Conservation (phyloP, 2,113 vertebrate genomes). For the Tamias sibiricus region DNA sequence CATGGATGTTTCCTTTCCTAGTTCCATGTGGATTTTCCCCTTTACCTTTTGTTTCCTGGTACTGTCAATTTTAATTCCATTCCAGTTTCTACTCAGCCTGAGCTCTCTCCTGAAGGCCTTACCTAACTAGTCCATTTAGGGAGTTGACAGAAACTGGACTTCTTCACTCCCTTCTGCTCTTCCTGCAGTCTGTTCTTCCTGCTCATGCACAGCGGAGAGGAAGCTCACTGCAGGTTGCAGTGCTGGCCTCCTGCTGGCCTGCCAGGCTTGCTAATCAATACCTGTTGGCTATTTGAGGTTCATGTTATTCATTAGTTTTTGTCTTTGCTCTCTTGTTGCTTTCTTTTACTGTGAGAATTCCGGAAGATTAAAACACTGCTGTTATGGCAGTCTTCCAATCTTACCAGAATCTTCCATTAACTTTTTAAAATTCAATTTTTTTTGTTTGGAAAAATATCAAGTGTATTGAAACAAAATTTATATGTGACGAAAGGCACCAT, state of each 20-base stretch:
- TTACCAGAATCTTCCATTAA: not conserved
- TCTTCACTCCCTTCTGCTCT: not conserved
- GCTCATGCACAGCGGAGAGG: not conserved
- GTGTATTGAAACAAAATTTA: not conserved
- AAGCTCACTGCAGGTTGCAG: not conserved
- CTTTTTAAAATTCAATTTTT: not conserved
- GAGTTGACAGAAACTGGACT: not conserved
- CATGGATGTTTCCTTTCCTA: not conserved
- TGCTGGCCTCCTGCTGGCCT: not conserved
- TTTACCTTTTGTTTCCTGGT: not conserved
- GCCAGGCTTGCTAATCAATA: not conserved
- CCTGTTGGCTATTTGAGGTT: not conserved
- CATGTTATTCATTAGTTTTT: not conserved
- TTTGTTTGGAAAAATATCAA: not conserved
- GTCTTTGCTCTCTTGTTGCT: not conserved
- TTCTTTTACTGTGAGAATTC: conserved; percentile 1
- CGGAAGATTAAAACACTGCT: not conserved
- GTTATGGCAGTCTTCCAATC: not conserved
- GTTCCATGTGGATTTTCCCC: not conserved
- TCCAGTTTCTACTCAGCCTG: not conserved
- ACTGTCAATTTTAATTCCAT: not conserved
- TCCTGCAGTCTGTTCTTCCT: too few species aligned
- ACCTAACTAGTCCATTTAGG: not conserved
- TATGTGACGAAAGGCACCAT: not conserved
- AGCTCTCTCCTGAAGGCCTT: not conserved